Conservation (phyloP, 1,140 invertebrate species). For the Drosophila sproati region DNA sequence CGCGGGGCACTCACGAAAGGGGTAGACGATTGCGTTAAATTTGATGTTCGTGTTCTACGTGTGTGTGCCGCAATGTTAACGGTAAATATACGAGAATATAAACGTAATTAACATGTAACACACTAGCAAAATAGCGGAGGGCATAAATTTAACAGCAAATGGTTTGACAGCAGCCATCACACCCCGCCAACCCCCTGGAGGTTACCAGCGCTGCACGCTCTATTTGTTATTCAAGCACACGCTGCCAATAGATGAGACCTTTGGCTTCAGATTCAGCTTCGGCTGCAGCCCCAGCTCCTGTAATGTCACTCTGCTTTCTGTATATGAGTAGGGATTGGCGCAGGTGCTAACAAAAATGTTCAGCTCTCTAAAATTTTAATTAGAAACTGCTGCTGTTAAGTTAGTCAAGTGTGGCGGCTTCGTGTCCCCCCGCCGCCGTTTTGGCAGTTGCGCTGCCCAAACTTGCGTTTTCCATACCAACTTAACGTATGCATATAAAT, state of each 20-base stretch:
- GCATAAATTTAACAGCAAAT: conserved; percentile 75
- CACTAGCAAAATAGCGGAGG: conserved; percentile 53
- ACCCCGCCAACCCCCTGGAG: background rate
- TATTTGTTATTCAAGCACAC: conserved; percentile 79
- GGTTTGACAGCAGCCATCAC: conserved; percentile 58
- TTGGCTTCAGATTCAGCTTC: background rate
- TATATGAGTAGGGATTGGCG: conserved; percentile 10
- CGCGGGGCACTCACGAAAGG: background rate
- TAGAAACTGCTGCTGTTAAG: conserved; percentile 77
- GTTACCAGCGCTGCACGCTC: conserved; percentile 31
- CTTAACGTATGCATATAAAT: conserved; percentile 75
- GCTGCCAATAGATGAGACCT: conserved; percentile 51
- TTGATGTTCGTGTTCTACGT: conserved; percentile 11
- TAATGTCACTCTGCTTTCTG: background rate
- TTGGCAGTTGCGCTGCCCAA: conserved; percentile 17
- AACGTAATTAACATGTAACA: conserved; percentile 78
- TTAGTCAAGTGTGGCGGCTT: conserved; percentile 61
- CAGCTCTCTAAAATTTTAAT: conserved; percentile 71
- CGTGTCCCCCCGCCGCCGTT: conserved; percentile 4
- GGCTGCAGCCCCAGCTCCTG: conserved; percentile 2
- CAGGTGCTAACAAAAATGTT: conserved; percentile 50
- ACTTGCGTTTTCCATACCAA: conserved; percentile 34
- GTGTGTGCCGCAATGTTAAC: conserved; percentile 28
- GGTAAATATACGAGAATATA: conserved; percentile 54
- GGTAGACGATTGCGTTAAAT: background rate